These are phyloP conservation scores for Plecturocebus donacophilus DNA, from an alignment of 2,113 vertebrate genomes.

Conservation along the genomic window DNA sequence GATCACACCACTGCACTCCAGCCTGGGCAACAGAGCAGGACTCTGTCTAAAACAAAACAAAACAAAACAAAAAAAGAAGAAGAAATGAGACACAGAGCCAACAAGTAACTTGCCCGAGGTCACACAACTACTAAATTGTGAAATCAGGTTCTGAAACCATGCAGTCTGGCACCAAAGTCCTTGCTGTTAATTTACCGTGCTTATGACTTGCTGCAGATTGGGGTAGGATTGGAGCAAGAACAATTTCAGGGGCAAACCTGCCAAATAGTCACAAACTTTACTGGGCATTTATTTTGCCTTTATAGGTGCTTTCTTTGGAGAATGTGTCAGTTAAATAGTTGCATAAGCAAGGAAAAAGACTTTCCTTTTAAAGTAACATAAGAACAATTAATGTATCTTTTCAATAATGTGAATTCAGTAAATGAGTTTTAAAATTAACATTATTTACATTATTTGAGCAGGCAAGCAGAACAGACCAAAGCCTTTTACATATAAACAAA, in stretches of 20 bases:
- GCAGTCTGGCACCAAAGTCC: neutral
- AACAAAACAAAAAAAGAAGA: too few species aligned
- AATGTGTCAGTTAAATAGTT: neutral
- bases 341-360: neutral
- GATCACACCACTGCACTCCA: too few species aligned
- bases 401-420: neutral
- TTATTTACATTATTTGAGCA: neutral
- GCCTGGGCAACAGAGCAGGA: too few species aligned
- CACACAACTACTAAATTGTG: neutral
- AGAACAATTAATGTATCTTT: neutral
- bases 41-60: too few species aligned
- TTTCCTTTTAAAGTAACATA: constrained; percentile 18
- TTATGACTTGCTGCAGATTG: neutral
- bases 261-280: neutral
- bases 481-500: neutral
- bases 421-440: constrained; percentile 1
- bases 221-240: neutral
- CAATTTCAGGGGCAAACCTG: neutral
- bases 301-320: neutral
- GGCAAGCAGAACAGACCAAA: neutral
- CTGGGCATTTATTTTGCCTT: neutral
- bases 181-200: neutral
- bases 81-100: neutral
- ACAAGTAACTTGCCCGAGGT: neutral
- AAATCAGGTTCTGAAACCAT: neutral